Conservation (phyloP, 2,797 vertebrate species). For the Merluccius polli region DNA sequence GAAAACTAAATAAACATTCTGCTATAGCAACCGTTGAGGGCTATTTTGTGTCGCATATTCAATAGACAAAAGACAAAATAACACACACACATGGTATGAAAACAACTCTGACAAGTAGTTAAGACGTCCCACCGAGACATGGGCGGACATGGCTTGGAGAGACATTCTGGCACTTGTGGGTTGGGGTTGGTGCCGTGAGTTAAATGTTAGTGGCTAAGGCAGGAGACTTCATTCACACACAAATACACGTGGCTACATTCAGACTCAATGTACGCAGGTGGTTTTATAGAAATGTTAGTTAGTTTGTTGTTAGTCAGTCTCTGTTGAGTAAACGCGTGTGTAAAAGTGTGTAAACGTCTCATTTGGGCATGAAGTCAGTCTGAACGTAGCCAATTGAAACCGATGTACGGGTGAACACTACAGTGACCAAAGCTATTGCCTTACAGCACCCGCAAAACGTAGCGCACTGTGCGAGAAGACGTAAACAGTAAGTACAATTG, state of each 20-base stretch:
- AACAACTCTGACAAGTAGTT: slow-evolving; percentile 60
- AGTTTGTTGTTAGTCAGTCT: neutral
- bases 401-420: slow-evolving; percentile 29
- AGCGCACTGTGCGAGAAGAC: slow-evolving; percentile 18
- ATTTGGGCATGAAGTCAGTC: neutral
- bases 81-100: slow-evolving; percentile 39
- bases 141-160: slow-evolving; percentile 70
- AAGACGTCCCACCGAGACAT: slow-evolving; percentile 66
- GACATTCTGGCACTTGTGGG: slow-evolving; percentile 77
- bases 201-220: slow-evolving; percentile 56
- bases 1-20: slow-evolving; percentile 38
- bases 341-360: neutral
- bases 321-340: neutral
- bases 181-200: slow-evolving; percentile 41
- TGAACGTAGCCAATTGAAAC: slow-evolving; percentile 13
- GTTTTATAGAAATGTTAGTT: neutral
- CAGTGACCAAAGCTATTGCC: slow-evolving; percentile 31
- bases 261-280: neutral
- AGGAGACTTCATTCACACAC: slow-evolving; percentile 54
- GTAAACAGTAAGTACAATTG: slow-evolving; percentile 24
- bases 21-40: slow-evolving; percentile 42
- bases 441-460: slow-evolving; percentile 27
- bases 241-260: neutral
- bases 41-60: slow-evolving; percentile 44
- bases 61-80: slow-evolving; percentile 25